phyloP scores from a whole-genome alignment of 2,797 vertebrate genomes.

The Enteromius trimaculatus region DNA sequence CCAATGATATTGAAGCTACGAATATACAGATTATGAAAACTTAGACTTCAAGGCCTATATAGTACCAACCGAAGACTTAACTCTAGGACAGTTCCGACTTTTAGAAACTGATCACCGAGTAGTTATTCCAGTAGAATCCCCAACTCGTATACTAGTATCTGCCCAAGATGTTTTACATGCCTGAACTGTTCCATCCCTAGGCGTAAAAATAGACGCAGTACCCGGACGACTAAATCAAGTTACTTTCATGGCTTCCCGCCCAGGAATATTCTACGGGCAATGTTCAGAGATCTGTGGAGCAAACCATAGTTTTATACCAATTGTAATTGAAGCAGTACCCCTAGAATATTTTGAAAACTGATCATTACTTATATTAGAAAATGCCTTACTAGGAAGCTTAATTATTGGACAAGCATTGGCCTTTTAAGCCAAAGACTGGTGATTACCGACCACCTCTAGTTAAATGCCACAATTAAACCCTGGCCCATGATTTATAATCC shows the following conservation, averaged over 20 bases:
- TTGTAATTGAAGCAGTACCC: conserved; percentile 61
- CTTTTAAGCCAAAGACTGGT: conserved; percentile 67
- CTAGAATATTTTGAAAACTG: conserved; percentile 62
- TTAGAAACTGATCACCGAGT: conserved; percentile 67
- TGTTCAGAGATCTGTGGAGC: conserved; percentile 61
- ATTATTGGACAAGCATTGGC: conserved; percentile 31
- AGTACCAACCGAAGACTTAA: conserved; percentile 53
- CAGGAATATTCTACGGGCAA: not conserved
- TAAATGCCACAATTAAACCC: conserved; percentile 67
- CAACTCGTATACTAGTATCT: conserved; percentile 3
- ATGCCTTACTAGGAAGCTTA: conserved; percentile 65
- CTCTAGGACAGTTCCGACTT: conserved; percentile 50
- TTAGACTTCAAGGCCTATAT: conserved; percentile 63
- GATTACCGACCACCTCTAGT: conserved; percentile 58
- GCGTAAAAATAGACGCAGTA: conserved; percentile 60
- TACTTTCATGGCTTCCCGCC: fast-evolving
- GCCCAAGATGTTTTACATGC: conserved; percentile 66
- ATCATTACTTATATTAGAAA: not conserved
- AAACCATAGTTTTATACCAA: conserved; percentile 68
- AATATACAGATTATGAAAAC: conserved; percentile 61
- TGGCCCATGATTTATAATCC: conserved; percentile 31
- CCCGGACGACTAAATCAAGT: conserved; percentile 63
- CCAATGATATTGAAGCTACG: conserved; percentile 71
- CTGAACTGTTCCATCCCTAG: not conserved
- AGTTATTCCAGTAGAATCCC: conserved; percentile 42